Evolutionary conservation across 2,888 invertebrate species (phyloP).

Genomic region (Noctua comes): DNA sequence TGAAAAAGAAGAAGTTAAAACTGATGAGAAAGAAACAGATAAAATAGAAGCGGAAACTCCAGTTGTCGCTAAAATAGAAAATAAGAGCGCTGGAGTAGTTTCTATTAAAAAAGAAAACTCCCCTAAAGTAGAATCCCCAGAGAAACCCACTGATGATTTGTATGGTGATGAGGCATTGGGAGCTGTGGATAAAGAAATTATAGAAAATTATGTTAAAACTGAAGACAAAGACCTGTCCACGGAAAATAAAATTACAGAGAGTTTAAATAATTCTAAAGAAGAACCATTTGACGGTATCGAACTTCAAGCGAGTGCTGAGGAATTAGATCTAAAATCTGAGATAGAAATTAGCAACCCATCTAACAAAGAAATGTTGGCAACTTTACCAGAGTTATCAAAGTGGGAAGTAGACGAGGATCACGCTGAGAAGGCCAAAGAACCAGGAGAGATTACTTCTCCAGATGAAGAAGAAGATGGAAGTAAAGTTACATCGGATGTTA

Average conservation of each 20-base stretch:
- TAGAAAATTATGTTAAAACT: conserved; percentile 89
- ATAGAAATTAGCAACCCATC: conserved; percentile 77
- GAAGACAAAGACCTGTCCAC: conserved; percentile 73
- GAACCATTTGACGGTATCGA: conserved; percentile 90
- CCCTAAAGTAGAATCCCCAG: conserved; percentile 65
- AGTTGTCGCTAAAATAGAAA: conserved; percentile 59
- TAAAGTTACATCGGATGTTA: conserved; percentile 95
- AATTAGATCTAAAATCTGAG: conserved; percentile 89
- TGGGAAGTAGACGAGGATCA: conserved; percentile 95
- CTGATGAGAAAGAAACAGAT: conserved; percentile 49
- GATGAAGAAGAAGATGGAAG: conserved; percentile 90
- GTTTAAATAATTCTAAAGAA: conserved; percentile 82
- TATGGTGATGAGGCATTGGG: conserved; percentile 90
- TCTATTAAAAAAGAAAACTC: conserved; percentile 62
- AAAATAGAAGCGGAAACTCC: conserved; percentile 39
- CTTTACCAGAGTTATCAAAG: conserved; percentile 95
- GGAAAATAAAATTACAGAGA: conserved; percentile 76
- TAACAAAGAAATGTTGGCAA: conserved; percentile 92
- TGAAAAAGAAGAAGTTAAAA: conserved; percentile 64
- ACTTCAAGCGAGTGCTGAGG: conserved; percentile 90
- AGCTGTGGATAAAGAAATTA: conserved; percentile 90
- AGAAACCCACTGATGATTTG: conserved; percentile 80
- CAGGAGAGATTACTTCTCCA: conserved; percentile 87
- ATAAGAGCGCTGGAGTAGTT: conserved; percentile 56
- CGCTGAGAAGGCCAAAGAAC: conserved; percentile 83